These are phyloP conservation scores for Alligator sinensis DNA, from an alignment of 2,113 vertebrate species.

Conservation along the genomic window DNA sequence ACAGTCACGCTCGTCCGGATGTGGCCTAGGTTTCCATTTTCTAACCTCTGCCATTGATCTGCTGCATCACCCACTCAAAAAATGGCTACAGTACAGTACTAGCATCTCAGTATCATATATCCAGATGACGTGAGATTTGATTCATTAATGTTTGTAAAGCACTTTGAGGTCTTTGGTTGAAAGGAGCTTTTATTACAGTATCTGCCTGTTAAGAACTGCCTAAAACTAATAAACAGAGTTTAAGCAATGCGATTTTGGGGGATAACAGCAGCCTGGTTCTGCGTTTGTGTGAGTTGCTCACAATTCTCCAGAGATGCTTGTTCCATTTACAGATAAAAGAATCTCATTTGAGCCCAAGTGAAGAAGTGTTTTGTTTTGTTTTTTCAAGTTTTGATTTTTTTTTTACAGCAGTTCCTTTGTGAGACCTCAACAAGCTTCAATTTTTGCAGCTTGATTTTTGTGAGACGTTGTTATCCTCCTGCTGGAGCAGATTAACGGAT, in stretches of 20 bases:
- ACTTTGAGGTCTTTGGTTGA: slow-evolving; percentile 47
- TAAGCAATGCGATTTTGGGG: slow-evolving; percentile 54
- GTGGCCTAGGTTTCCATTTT: background rate
- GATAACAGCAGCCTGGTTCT: slow-evolving; percentile 29
- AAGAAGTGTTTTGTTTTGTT: slow-evolving; percentile 12
- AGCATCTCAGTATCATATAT: background rate
- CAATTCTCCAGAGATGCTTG: slow-evolving; percentile 26
- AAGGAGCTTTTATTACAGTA: slow-evolving; percentile 70
- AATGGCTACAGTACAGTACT: background rate
- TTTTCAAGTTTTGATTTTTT: slow-evolving; percentile 62
- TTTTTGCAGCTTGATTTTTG: slow-evolving; percentile 60
- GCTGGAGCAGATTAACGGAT: slow-evolving; percentile 77
- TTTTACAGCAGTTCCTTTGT: slow-evolving; percentile 38
- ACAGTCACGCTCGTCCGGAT: too few relatives aligned
- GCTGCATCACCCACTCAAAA: background rate
- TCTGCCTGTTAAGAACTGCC: slow-evolving; percentile 41
- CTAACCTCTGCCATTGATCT: background rate
- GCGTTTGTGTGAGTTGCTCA: background rate
- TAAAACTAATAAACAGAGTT: slow-evolving; percentile 54
- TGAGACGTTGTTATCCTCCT: slow-evolving; percentile 79
- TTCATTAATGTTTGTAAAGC: slow-evolving; percentile 50
- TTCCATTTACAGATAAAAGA: slow-evolving; percentile 9
- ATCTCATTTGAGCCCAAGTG: background rate
- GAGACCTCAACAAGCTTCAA: slow-evolving; percentile 49
- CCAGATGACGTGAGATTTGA: slow-evolving; percentile 45